These are phyloP conservation scores for Helogale parvula DNA, from an alignment of 2,113 vertebrate species.

Conservation along the genomic window DNA sequence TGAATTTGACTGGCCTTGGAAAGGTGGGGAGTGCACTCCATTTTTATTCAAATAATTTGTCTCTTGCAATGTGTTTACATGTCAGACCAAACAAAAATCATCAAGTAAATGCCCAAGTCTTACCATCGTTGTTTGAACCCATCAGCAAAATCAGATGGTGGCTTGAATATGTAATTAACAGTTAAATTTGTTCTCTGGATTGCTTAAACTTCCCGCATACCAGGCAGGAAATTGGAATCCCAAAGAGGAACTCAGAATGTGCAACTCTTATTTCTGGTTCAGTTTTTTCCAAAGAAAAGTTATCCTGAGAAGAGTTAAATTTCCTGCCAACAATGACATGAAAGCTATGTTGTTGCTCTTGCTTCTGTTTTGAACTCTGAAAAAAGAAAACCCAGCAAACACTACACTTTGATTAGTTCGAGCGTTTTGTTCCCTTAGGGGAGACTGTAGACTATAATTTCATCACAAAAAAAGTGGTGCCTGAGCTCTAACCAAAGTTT, in stretches of 20 bases:
- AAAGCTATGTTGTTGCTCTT: slow-evolving; percentile 45
- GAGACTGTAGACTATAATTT: slow-evolving; percentile 76
- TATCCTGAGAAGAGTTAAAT: slow-evolving; percentile 74
- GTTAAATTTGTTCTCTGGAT: slow-evolving; percentile 43
- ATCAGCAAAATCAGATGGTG: slow-evolving; percentile 41
- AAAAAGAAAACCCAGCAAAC: slow-evolving; percentile 49
- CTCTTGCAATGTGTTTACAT: neutral
- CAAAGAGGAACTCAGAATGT: slow-evolving; percentile 21
- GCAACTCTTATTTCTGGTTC: slow-evolving; percentile 30
- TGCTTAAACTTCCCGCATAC: neutral
- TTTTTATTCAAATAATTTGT: neutral
- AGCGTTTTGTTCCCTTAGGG: slow-evolving; percentile 70
- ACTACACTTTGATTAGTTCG: slow-evolving; percentile 76
- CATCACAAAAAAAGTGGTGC: slow-evolving; percentile 68
- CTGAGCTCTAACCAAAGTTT: slow-evolving; percentile 73
- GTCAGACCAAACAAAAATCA: neutral
- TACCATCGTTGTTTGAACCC: slow-evolving; percentile 22
- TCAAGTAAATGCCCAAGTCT: neutral
- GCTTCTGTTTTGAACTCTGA: slow-evolving; percentile 82
- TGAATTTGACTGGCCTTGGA: neutral
- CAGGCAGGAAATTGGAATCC: slow-evolving; percentile 36
- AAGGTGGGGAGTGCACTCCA: neutral
- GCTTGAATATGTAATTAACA: slow-evolving; percentile 42
- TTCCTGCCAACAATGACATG: neutral
- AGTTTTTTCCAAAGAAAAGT: neutral